Conservation (phyloP, 1,140 invertebrate genomes). For the Drosophila truncata region DNA sequence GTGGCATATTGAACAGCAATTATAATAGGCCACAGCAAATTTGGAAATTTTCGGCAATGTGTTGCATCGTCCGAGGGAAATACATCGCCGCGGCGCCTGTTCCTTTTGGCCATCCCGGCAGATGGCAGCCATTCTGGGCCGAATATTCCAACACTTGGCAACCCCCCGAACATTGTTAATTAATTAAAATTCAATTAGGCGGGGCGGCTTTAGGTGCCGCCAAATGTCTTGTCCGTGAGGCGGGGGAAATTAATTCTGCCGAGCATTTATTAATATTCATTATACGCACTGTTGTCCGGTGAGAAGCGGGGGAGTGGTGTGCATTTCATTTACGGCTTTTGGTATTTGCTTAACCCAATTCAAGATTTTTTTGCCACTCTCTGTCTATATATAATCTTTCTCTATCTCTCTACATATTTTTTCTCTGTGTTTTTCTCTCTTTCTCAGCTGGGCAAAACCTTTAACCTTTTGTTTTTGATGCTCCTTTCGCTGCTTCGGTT, state of each 20-base stretch:
- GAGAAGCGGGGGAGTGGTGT: constrained; percentile 12
- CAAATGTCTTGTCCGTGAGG: constrained; percentile 50
- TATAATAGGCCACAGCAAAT: constrained; percentile 22
- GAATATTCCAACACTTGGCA: constrained; percentile 44
- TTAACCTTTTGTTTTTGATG: constrained; percentile 76
- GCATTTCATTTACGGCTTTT: constrained; percentile 52
- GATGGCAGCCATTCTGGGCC: constrained; percentile 45
- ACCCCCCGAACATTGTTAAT: constrained; percentile 65
- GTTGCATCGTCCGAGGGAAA: constrained; percentile 39
- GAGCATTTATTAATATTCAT: constrained; percentile 79
- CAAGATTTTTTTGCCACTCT: constrained; percentile 25
- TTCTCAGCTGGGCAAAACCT: constrained; percentile 21
- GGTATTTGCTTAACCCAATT: constrained; percentile 64
- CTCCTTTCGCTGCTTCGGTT: constrained; percentile 30
- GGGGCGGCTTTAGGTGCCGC: not conserved
- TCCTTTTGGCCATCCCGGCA: constrained; percentile 20
- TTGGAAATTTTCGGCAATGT: constrained; percentile 53
- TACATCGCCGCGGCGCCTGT: constrained; percentile 3
- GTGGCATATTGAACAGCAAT: constrained; percentile 78
- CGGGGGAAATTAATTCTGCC: constrained; percentile 64
- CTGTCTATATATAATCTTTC: not conserved
- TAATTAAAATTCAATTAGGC: constrained; percentile 80
- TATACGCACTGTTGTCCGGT: constrained; percentile 62
- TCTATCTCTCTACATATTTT: not conserved
- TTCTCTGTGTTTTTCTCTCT: not conserved